Base-by-base conservation (phyloP, 2,888 invertebrate genomes). In the Pyrocoelia pectoralis region DNA sequence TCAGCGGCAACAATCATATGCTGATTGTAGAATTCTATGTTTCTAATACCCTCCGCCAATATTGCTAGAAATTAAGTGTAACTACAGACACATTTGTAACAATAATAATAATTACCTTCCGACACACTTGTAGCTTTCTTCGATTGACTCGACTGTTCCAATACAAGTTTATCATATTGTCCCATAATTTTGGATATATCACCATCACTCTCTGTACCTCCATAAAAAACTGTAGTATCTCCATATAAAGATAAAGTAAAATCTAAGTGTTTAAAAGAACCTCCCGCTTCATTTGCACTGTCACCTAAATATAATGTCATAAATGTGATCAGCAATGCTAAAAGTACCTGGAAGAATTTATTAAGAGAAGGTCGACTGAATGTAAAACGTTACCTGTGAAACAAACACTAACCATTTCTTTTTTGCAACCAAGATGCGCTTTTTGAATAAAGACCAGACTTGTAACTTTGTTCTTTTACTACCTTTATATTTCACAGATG, bases 1-100 rank as follows among this genome's bases (percentile, higher is more conserved):
- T 84, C 83, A 0, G 82, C 83, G 1, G 84, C 83, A 0, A 80
- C 81, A 0, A 86, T 77, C 65, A 83, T 76, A 48, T 82, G 79
- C 49, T 80, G 79, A 10, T 80, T 81, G 69, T 84, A 86, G 18
- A 77, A 78, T 0, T 79, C 79, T 14, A 84, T 77, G 63, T 85
- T 82, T 29, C 76, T 62, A 0, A 67, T 68, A 1, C 82, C 83
- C 15, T 76, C 69, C 1, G 76, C 67, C 3, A 85, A 65, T 28
- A 86, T 76, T 13, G 76, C 84, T 84, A 66, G 13, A 74, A 75
- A n/a, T n/a, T n/a, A n/a, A n/a, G n/a, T n/a, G n/a, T 38, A 59
- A 67, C 38, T 24, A 1, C 2, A 5, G 50, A 50, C n/a, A 6
- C 2, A 19, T 13, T 2, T 2, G 3, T 18, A 50, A 13, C 40